phyloP scores from a whole-genome alignment of 2,113 vertebrate species.

The Brevimyrus niger region DNA sequence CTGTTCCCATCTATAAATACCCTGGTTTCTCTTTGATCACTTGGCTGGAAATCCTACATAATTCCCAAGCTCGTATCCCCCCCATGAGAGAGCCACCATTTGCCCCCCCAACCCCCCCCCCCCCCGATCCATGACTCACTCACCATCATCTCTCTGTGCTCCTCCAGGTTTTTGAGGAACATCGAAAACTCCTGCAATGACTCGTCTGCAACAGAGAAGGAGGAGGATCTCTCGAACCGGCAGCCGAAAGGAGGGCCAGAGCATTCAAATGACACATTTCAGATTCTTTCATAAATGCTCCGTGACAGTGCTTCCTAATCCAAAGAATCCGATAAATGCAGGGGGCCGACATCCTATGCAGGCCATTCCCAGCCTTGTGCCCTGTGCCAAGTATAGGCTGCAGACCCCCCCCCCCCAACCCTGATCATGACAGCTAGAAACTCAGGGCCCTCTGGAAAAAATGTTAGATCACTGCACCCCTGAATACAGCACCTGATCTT shows the following conservation, averaged over 20 bases:
- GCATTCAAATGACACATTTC: not conserved
- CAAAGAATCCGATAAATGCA: not conserved
- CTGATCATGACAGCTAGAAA: not conserved
- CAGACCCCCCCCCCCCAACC: too few relatives aligned
- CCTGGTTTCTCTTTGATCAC: not conserved
- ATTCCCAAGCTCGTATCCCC: not conserved
- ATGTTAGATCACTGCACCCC: not conserved
- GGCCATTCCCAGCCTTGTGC: not conserved
- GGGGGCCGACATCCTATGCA: not conserved
- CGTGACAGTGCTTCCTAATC: not conserved
- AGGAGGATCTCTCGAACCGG: not conserved
- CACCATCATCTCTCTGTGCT: slow-evolving; percentile 96
- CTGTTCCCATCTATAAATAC: not conserved
- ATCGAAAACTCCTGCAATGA: slow-evolving; percentile 89
- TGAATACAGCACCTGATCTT: not conserved
- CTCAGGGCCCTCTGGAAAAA: not conserved
- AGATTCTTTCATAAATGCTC: not conserved
- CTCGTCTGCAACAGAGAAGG: slow-evolving; percentile 69
- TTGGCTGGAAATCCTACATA: not conserved
- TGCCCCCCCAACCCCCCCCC: not conserved
- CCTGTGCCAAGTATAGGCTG: too few relatives aligned
- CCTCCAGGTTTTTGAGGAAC: slow-evolving; percentile 88
- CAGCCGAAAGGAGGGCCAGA: not conserved
- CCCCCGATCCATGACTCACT: slow-evolving; percentile 41
- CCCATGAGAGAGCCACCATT: slow-evolving; percentile 34